These are phyloP conservation scores for Hippocampus mohnikei DNA, from an alignment of 2,113 vertebrate species.

Conservation along the genomic window DNA sequence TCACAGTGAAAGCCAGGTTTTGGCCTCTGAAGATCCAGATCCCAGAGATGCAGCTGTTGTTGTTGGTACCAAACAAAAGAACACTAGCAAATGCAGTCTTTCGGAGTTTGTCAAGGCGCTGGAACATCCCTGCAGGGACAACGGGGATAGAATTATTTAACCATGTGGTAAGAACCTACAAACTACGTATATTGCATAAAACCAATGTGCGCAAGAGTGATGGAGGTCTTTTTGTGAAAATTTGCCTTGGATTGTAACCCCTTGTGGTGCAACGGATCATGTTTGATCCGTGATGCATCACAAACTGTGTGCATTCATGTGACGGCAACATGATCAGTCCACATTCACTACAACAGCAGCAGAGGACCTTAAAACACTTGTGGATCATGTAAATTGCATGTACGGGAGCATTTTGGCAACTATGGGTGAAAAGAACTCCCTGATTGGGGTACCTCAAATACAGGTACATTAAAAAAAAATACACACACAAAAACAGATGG, in stretches of 20 bases:
- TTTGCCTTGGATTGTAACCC: constrained; percentile 24
- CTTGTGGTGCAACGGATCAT: not conserved
- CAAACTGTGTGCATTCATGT: no score
- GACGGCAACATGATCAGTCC: no score
- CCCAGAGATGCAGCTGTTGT: constrained; percentile 84
- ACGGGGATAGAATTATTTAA: not conserved
- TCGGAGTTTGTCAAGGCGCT: constrained; percentile 86
- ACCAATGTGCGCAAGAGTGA: not conserved
- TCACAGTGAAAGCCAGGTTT: constrained; percentile 84
- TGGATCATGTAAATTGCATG: no score
- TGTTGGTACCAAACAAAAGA: constrained; percentile 82
- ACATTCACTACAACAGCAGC: no score
- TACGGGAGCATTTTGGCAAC: no score
- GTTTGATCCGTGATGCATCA: no score
- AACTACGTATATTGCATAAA: not conserved
- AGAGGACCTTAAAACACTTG: no score
- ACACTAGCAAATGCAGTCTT: constrained; percentile 88
- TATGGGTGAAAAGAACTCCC: no score
- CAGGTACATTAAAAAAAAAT: no score
- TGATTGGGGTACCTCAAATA: no score
- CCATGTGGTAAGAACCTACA: not conserved
- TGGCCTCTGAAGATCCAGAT: constrained; percentile 91
- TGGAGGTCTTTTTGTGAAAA: not conserved
- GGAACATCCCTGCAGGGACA: constrained; percentile 82
- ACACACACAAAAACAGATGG: no score